Evolutionary conservation across 2,888 invertebrate genomes (phyloP).

Genomic region (Chorisops tibialis): DNA sequence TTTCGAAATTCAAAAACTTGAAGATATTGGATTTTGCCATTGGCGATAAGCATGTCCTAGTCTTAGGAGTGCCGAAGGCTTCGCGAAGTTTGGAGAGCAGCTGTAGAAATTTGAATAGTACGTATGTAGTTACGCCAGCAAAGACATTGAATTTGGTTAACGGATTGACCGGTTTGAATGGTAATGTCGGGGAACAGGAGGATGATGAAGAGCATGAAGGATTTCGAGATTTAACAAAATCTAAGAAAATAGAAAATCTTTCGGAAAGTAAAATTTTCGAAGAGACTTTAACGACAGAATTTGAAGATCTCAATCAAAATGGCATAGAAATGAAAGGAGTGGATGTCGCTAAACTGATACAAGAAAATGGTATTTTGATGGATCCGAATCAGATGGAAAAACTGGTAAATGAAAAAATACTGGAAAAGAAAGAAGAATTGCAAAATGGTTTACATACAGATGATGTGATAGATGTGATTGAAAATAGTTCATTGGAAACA

Average conservation of each 20-base stretch:
- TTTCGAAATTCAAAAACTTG: slow-evolving; percentile 50
- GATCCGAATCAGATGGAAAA: too few species aligned
- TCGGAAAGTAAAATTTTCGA: not conserved
- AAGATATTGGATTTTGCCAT: slow-evolving; percentile 47
- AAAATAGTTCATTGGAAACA: too few species aligned
- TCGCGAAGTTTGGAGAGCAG: slow-evolving; percentile 29
- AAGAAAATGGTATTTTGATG: not conserved
- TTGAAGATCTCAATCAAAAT: too few species aligned
- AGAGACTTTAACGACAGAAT: too few species aligned
- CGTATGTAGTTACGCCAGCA: not conserved
- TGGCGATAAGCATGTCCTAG: slow-evolving; percentile 48
- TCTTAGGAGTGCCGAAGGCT: slow-evolving; percentile 47
- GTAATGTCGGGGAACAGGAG: not conserved
- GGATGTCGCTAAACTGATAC: not conserved
- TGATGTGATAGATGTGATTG: too few species aligned
- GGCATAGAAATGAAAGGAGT: too few species aligned
- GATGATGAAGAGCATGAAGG: slow-evolving; percentile 1
- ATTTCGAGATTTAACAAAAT: not conserved
- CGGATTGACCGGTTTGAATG: not conserved
- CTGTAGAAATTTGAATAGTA: slow-evolving; percentile 1
- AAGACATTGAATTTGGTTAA: not conserved
- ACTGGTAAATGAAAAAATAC: too few species aligned
- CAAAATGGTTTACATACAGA: too few species aligned
- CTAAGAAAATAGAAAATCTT: too few species aligned
- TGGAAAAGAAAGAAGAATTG: too few species aligned